phyloP scores from a whole-genome alignment of 2,113 vertebrate genomes.

The Plotosus lineatus region DNA sequence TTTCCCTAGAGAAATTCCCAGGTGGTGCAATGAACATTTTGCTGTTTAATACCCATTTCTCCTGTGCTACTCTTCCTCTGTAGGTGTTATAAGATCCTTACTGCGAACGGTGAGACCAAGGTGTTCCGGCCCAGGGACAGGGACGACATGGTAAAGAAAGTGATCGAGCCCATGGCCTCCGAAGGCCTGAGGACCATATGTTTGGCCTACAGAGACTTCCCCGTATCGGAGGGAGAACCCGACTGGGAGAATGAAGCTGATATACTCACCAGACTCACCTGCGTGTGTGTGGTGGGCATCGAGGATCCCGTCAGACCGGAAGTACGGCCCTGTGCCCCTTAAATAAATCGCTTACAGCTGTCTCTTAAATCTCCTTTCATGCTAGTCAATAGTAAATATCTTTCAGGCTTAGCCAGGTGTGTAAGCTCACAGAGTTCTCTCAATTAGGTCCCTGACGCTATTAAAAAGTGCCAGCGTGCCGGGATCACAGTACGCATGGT shows the following conservation, averaged over 20 bases:
- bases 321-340: slow-evolving; percentile 65
- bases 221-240: slow-evolving; percentile 86
- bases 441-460: slow-evolving; percentile 92
- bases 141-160: slow-evolving; percentile 92
- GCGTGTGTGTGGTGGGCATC: slow-evolving; percentile 94
- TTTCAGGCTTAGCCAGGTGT: neutral
- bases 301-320: slow-evolving; percentile 97
- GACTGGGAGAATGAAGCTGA: slow-evolving; percentile 98
- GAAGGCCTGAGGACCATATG: slow-evolving; percentile 98
- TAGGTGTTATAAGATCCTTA: slow-evolving; percentile 95
- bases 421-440: slow-evolving; percentile 20
- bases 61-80: neutral
- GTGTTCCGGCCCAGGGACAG: slow-evolving; percentile 92
- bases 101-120: slow-evolving; percentile 86
- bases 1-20: slow-evolving; percentile 56
- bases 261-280: slow-evolving; percentile 90
- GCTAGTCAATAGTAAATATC: neutral
- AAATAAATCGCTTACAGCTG: neutral
- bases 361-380: neutral
- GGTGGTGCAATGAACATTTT: neutral
- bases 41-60: neutral
- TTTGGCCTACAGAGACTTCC: slow-evolving; percentile 92
- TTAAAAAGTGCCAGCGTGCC: slow-evolving; percentile 93
- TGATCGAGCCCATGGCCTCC: slow-evolving; percentile 98
- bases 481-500: slow-evolving; percentile 99